Evolutionary conservation across 2,888 invertebrate genomes (phyloP), one percentile per base, ranked within the genome.

Genomic region (Perdita meconis): DNA sequence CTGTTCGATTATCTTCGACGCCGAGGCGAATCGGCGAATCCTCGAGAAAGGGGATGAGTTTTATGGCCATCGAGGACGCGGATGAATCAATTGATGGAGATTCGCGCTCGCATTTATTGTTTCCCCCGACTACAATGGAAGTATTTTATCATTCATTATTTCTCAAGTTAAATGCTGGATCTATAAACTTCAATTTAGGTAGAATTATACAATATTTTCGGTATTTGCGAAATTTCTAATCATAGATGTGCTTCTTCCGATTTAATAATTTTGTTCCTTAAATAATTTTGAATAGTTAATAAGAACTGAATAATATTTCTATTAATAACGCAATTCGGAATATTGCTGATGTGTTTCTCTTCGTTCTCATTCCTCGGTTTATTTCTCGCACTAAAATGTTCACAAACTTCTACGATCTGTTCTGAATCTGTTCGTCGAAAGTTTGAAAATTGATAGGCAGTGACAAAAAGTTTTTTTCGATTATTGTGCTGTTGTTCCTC

Each of bases 1-100:
- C 19, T 44, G 72, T 68, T 77, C 77, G 78, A 78, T 76, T 78
- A 72, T 78, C 77, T 60, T 64, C 38, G 68, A 8, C 47, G 10
- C 8, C 22, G 26, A 30, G 63, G 55, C 13, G 55, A 57, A 44
- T 56, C 22, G 38, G 42, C 34, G 34, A 34, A 24, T 26, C 40
- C 8, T 13, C 30, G 10, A 19, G 30, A 6, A n/a, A n/a, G 34
- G 51, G 34, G 30, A 8, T 30, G 40, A 26, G 26, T 26, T 63
- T 74, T 71, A 74, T 59, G 36, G 19, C 3, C 26, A 34, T 13
- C n/a, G 26, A 13, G 24, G 40, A 19, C 12, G 34, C 53, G 30
- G 12, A 22, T 13, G 19, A 57, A 69, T 73, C 61, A 36, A 56
- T 61, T 26, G 61, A 34, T 22, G 34, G 24, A 30, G 30, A 30